phyloP scores from a whole-genome alignment of 2,113 vertebrate species.

The Lanius ludovicianus region DNA sequence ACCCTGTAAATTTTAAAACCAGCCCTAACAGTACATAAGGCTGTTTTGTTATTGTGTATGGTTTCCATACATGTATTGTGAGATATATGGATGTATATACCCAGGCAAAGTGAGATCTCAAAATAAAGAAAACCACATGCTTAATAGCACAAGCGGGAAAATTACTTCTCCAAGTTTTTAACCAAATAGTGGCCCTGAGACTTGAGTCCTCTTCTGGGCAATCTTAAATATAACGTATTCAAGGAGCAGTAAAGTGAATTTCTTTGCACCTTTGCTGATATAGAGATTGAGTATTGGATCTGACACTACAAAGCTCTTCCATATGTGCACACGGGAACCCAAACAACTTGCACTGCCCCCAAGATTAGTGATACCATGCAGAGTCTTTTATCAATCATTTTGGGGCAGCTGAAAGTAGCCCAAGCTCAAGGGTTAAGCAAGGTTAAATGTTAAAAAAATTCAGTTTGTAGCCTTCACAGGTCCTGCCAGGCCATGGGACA shows the following conservation, averaged over 20 bases:
- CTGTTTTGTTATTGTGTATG: slow-evolving; percentile 65
- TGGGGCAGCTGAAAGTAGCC: background rate
- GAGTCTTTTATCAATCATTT: background rate
- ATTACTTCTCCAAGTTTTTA: slow-evolving; percentile 67
- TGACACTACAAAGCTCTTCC: slow-evolving; percentile 58
- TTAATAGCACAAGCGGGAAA: slow-evolving; percentile 63
- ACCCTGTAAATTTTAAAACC: slow-evolving; percentile 72
- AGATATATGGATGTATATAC: slow-evolving; percentile 54
- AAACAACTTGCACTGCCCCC: background rate
- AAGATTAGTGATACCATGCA: background rate
- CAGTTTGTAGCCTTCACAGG: background rate
- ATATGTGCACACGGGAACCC: background rate
- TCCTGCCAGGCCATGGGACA: accelerated
- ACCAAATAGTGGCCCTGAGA: slow-evolving; percentile 47
- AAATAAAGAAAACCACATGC: slow-evolving; percentile 62
- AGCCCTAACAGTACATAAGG: slow-evolving; percentile 45
- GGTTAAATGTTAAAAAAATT: slow-evolving; percentile 22
- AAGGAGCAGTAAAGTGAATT: slow-evolving; percentile 62
- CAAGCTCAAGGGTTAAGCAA: slow-evolving; percentile 25
- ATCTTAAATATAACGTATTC: background rate
- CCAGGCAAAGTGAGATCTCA: slow-evolving; percentile 59
- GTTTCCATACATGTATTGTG: slow-evolving; percentile 55
- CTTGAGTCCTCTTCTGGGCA: background rate
- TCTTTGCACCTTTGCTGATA: slow-evolving; percentile 53
- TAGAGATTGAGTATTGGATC: slow-evolving; percentile 8